Evolutionary conservation across 2,113 vertebrate genomes (phyloP).

Genomic region (sheep (Ovis aries)): ARS-UI_Ramb_v3.0 NC_056067.1:9688501-9689000

Average conservation of each 20-base stretch:
- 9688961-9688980: neutral
- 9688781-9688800: constrained; percentile 29
- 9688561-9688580: neutral
- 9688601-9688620: neutral
- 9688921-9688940: neutral
- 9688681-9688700: neutral
- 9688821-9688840: neutral
- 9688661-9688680: neutral
- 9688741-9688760: neutral
- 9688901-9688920: neutral
- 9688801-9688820: neutral
- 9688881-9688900: neutral
- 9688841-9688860: neutral
- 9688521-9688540: neutral
- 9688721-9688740: neutral
- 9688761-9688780: neutral
- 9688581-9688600: accelerated
- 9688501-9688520: no score
- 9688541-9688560: neutral
- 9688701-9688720: neutral
- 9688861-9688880: neutral
- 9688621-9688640: neutral
- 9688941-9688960: neutral
- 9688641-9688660: neutral
- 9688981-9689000: neutral